A percentile compares a stretch with the other conserved stretches of the same genome.
Conservation (phyloP, 2,797 vertebrate genomes). For the Atherinosoma microstoma region DNA sequence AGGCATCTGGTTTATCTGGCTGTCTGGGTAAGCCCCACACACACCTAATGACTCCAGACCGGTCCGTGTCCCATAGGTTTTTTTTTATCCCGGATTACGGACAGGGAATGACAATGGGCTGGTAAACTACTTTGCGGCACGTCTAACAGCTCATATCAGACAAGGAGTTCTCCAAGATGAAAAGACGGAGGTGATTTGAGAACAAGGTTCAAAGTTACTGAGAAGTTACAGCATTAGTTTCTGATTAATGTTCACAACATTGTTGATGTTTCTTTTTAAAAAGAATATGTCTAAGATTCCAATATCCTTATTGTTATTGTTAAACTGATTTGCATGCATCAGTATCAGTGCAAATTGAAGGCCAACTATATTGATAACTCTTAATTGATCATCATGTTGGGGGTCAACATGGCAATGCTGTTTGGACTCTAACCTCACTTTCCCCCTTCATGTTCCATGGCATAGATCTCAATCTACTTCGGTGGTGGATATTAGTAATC, state of each 20-base stretch:
- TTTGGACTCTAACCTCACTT: constrained; percentile 64
- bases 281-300: constrained; percentile 7
- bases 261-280: constrained; percentile 14
- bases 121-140: constrained; percentile 65
- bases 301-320: constrained; percentile 9
- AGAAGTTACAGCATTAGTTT: constrained; percentile 53
- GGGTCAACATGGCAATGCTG: constrained; percentile 46
- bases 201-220: constrained; percentile 57
- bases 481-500: constrained; percentile 84
- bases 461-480: constrained; percentile 78
- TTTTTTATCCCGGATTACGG: constrained; percentile 79
- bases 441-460: constrained; percentile 51
- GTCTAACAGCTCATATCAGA: constrained; percentile 64
- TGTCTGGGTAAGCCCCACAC: constrained; percentile 82
- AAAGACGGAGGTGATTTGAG: constrained; percentile 38
- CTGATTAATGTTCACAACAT: constrained; percentile 11
- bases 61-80: constrained; percentile 76
- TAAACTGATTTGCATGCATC: constrained; percentile 51
- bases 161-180: constrained; percentile 52
- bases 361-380: constrained; percentile 58
- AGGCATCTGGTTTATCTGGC: constrained; percentile 85
- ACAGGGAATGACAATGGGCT: constrained; percentile 80
- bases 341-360: constrained; percentile 48
- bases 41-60: constrained; percentile 82
- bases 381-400: constrained; percentile 38